These are phyloP conservation scores for Zoanthus sansibaricus DNA, from an alignment of 92 coral and sea anemone genomes.

Conservation along the genomic window DNA sequence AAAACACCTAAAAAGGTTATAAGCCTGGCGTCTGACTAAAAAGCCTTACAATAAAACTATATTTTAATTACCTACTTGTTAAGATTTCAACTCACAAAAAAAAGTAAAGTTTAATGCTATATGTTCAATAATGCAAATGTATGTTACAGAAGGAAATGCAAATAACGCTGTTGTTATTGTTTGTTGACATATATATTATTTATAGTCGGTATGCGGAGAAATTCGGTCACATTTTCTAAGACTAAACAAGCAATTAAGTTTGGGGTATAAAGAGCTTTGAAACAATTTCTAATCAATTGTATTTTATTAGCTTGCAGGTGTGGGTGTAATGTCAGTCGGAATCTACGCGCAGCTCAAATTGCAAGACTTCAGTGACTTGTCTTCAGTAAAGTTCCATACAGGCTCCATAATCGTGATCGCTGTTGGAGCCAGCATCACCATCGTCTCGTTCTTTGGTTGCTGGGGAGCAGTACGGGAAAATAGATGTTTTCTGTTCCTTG, in stretches of 20 bases:
- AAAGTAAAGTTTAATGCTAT: too few species aligned
- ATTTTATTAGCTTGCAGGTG: conserved; percentile 75
- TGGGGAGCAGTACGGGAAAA: conserved; percentile 92
- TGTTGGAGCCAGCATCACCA: conserved; percentile 83
- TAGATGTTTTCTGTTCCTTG: conserved; percentile 86
- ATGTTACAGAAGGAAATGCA: too few species aligned
- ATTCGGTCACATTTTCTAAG: not conserved
- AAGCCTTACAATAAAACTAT: too few species aligned
- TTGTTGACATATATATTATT: too few species aligned
- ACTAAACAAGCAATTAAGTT: not conserved
- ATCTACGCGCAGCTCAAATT: conserved; percentile 83
- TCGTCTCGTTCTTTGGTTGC: conserved; percentile 97
- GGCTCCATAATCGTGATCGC: conserved; percentile 89
- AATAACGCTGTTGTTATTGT: too few species aligned
- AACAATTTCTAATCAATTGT: not conserved
- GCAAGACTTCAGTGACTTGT: conserved; percentile 74
- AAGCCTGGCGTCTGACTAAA: too few species aligned
- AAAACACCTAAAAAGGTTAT: too few species aligned
- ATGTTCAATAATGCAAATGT: too few species aligned
- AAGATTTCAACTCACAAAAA: too few species aligned
- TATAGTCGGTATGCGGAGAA: too few species aligned
- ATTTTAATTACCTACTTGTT: too few species aligned
- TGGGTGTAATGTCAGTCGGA: conserved; percentile 85
- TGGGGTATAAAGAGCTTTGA: not conserved
- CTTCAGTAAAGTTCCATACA: conserved; percentile 78